Evolutionary conservation across 2,888 invertebrate species (phyloP).

Genomic region (Eupithecia insigniata): DNA sequence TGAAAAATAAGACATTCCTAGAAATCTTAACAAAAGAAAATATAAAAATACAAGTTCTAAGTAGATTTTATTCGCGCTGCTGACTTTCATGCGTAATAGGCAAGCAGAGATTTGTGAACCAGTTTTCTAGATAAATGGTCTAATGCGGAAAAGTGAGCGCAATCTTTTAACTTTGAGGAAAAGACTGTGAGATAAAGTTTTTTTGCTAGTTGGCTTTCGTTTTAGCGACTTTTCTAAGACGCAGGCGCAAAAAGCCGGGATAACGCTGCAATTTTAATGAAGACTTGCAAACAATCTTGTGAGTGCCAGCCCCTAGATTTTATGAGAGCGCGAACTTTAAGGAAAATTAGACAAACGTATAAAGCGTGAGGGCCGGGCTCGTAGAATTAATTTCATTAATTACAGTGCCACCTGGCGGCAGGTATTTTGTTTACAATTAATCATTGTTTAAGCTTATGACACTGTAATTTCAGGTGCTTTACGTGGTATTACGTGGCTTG

Average conservation of each 20-base stretch:
- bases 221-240: constrained; percentile 12
- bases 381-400: constrained; percentile 57
- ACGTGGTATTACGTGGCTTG: constrained; percentile 16
- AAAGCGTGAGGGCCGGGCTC: constrained; percentile 40
- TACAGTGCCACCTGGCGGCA: constrained; percentile 50
- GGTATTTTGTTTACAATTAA: constrained; percentile 51
- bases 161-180: neutral
- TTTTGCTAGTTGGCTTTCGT: neutral
- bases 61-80: neutral
- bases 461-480: constrained; percentile 26
- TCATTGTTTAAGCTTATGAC: constrained; percentile 43
- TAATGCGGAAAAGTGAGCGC: neutral
- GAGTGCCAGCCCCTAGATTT: constrained; percentile 54
- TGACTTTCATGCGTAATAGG: neutral
- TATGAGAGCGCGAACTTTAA: constrained; percentile 58
- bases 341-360: constrained; percentile 49
- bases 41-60: neutral
- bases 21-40: constrained; percentile 1
- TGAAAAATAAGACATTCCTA: neutral
- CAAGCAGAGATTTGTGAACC: neutral
- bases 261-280: constrained; percentile 59
- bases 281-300: constrained; percentile 59
- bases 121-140: constrained; percentile 4
- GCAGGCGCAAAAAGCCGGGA: constrained; percentile 23
- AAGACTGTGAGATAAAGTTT: neutral